Percentiles rank a stretch among this genome's conserved stretches.
Conservation (phyloP, 2,797 vertebrate genomes). For the Stomatorhinus walkeri region DNA sequence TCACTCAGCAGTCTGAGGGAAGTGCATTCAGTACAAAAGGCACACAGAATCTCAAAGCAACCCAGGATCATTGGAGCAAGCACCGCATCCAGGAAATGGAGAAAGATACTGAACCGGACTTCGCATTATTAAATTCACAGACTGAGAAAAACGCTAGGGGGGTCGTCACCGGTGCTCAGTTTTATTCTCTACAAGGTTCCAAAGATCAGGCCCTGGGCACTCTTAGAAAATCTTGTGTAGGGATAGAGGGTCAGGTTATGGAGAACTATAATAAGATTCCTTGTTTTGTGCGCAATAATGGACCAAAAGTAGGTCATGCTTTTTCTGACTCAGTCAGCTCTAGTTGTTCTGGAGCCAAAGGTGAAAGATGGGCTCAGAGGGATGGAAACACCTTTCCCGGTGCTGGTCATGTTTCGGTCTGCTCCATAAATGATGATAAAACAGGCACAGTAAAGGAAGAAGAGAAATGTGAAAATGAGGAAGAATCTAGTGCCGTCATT, state of each 20-base stretch:
- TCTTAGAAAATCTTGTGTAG: slow-evolving; percentile 49
- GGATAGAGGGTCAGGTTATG: slow-evolving; percentile 68
- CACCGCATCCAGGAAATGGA: slow-evolving; percentile 80
- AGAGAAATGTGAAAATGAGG: slow-evolving; percentile 43
- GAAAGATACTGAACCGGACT: slow-evolving; percentile 62
- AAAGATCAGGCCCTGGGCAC: slow-evolving; percentile 46
- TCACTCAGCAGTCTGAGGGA: slow-evolving; percentile 58
- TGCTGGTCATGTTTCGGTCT: slow-evolving; percentile 43
- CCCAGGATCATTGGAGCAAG: slow-evolving; percentile 67
- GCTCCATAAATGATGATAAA: slow-evolving; percentile 45
- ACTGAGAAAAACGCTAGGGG: slow-evolving; percentile 62
- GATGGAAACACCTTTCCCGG: slow-evolving; percentile 28
- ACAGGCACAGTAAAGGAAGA: slow-evolving; percentile 43
- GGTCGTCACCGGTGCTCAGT: slow-evolving; percentile 41
- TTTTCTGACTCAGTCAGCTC: slow-evolving; percentile 31
- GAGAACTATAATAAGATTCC: slow-evolving; percentile 66
- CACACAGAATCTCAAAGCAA: slow-evolving; percentile 65
- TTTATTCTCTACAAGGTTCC: slow-evolving; percentile 37
- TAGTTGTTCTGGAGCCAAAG: neutral
- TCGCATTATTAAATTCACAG: slow-evolving; percentile 62
- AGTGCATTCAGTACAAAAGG: slow-evolving; percentile 65
- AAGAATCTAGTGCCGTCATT: slow-evolving; percentile 62
- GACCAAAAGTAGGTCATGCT: slow-evolving; percentile 28
- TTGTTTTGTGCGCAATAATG: slow-evolving; percentile 56
- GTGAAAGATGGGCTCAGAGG: neutral